Percentiles rank a stretch among this genome's conserved stretches.
phyloP scores from a whole-genome alignment of 2,113 vertebrate genomes.

The Stigmatopora nigra region DNA sequence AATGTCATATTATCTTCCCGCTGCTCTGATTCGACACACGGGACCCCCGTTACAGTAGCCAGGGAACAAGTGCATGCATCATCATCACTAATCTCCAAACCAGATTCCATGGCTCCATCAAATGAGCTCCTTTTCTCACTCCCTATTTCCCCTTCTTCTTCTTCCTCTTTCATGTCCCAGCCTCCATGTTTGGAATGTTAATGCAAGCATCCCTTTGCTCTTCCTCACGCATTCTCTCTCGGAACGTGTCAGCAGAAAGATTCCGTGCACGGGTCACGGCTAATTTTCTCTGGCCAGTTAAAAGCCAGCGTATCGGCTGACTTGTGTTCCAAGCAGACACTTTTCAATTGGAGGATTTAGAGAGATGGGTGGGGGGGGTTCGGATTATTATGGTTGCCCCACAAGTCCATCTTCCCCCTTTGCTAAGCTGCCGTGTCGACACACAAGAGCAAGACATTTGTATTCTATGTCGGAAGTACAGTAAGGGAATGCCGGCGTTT shows the following conservation, averaged over 20 bases:
- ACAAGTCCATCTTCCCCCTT: neutral
- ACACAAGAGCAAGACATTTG: constrained; percentile 3
- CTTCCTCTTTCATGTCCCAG: constrained; percentile 5
- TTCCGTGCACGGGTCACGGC: neutral
- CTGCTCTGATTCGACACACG: neutral
- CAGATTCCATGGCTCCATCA: constrained; percentile 3
- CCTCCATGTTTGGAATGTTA: constrained; percentile 6
- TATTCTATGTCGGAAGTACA: neutral
- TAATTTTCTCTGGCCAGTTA: constrained; percentile 3
- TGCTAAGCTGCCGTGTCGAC: neutral
- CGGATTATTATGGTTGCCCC: neutral
- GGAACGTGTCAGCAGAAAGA: constrained; percentile 2
- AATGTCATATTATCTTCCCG: neutral
- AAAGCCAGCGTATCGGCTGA: neutral
- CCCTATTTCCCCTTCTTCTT: neutral
- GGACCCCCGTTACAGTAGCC: neutral
- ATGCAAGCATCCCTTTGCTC: constrained; percentile 4
- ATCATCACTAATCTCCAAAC: constrained; percentile 9
- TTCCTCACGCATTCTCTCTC: neutral
- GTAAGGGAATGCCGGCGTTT: neutral
- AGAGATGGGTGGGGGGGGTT: neutral
- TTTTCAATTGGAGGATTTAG: constrained; percentile 1
- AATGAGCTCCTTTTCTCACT: neutral
- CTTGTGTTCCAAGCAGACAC: neutral
- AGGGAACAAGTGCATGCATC: neutral